Evolutionary conservation across 1,140 invertebrate species (phyloP), one percentile per base, ranked within the genome.

Genomic region (Drosophila biarmipes): DNA sequence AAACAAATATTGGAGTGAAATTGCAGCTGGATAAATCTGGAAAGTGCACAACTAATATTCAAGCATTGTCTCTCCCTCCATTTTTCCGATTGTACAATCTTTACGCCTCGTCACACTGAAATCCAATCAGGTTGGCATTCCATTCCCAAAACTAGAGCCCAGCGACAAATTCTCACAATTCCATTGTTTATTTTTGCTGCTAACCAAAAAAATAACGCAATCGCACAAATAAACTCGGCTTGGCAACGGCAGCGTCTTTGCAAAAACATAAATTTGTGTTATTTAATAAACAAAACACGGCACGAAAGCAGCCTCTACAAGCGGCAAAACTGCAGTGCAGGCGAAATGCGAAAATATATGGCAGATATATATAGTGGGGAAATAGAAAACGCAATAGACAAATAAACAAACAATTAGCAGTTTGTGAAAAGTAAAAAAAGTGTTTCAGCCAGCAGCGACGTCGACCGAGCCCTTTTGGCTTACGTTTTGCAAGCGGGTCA

Each of bases 351-450:
- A 49, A 58, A 38, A 66, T 49, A 72, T 27, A 29, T 38, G 19
- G 19, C 58, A 45, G 42, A 63, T 35, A 56, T 45, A 43, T 27
- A 31, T 49, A 29, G 46, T 15, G 27, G 48, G 59, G 73, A 76
- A 84, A 75, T 79, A 76, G 77, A 78, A 86, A 80, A 81, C 68
- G 53, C 61, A 87, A 81, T 62, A 55, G 48, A 64, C 69, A 86
- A 86, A 78, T 82, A 78, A 86, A 82, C 84, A 80, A 86, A 87
- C 74, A 87, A 86, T 86, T 86, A 87, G 82, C 78, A 67, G 37
- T 34, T 57, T 56, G 68, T n/a, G 19, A 43, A 53, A 79, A 59
- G 29, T 21, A 34, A 38, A 21, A 51, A 46, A 19, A 48, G 31
- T 56, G 29, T 58, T 49, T 42, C 21, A 42, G 37, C 38, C 31